Base-by-base conservation (phyloP, 2,113 vertebrate genomes). In the Zosterops hypoxanthus region DNA sequence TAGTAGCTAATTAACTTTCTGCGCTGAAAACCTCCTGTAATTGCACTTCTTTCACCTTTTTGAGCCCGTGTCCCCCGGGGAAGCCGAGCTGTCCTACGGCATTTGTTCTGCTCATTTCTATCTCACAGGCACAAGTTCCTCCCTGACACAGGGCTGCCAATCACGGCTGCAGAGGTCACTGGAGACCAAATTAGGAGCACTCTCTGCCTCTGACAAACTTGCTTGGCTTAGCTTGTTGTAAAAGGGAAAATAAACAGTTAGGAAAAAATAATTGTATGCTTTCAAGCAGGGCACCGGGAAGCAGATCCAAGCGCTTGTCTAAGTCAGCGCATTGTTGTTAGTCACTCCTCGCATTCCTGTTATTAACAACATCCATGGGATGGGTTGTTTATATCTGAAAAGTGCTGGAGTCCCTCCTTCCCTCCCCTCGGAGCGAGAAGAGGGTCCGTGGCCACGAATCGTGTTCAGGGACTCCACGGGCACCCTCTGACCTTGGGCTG, bases 1-100 rank as follows among this genome's bases (percentile, higher is more conserved):
- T 97, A 98, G 97, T 96, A 97, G 97, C 97, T 98, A 98, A 98
- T 98, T 97, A 98, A 97, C 97, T 97, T 98, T 97, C 97, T 71
- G 72, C 41, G 97, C 95, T 75, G 96, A 95, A 98, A 98, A 97
- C 91, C 94, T 96, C 94, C 95, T 96, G 94, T 98, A 98, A 98
- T 96, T 98, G 98, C 95, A 79, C 86, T 57, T 97, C 86, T 92
- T 94, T 96, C 96, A 96, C 96, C 90, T 98, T 49, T 95, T 89
- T 25, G 84, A 79, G 93, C 95, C 86, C 2, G 42, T 18, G 77
- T 89, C 96, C 97, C 85, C 89, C 13, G 34, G 97, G 97, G 96
- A 98, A 24, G 4, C 44, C 20, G 8, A 92, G 97, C 97, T 98
- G 97, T 97, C 98, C 97, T 86, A 60, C 61, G 82, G 95, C 96